These are phyloP conservation scores for Garra rufa DNA, from an alignment of 2,113 vertebrate species.

Conservation along the genomic window DNA sequence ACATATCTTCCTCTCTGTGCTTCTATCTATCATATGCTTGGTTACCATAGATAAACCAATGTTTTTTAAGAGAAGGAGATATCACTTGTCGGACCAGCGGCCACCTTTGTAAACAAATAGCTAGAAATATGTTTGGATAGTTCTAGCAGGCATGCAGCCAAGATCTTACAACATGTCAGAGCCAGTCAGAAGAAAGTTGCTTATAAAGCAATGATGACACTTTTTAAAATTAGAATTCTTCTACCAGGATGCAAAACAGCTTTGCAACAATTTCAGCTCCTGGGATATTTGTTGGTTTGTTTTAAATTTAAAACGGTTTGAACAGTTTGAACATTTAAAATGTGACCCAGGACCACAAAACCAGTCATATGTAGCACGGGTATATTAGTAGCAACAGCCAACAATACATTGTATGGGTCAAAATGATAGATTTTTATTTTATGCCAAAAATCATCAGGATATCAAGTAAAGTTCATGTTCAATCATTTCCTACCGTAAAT, in stretches of 20 bases:
- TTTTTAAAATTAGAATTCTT: background rate
- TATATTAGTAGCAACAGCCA: too few species aligned
- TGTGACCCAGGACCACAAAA: too few species aligned
- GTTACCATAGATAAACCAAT: conserved; percentile 1
- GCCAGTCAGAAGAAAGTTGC: conserved; percentile 32
- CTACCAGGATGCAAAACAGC: background rate
- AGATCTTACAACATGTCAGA: conserved; percentile 48
- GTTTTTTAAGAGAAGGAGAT: background rate
- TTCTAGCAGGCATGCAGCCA: conserved; percentile 49
- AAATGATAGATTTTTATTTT: too few species aligned
- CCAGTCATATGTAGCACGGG: too few species aligned
- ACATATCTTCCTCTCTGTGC: background rate
- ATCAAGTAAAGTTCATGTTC: too few species aligned
- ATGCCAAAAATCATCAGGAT: too few species aligned
- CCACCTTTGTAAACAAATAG: conserved; percentile 52
- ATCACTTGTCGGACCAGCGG: conserved; percentile 25
- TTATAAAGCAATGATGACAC: conserved; percentile 11
- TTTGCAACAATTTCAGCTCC: background rate
- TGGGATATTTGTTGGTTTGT: background rate
- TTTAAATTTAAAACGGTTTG: background rate
- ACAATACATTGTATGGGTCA: too few species aligned
- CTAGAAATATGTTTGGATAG: conserved; percentile 40
- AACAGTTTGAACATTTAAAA: too few species aligned
- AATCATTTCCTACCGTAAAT: too few species aligned
- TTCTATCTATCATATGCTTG: background rate